Percentiles rank a stretch among this genome's conserved stretches.
Evolutionary conservation across 2,888 invertebrate species (phyloP).

Genomic region (Zonitis immaculata): DNA sequence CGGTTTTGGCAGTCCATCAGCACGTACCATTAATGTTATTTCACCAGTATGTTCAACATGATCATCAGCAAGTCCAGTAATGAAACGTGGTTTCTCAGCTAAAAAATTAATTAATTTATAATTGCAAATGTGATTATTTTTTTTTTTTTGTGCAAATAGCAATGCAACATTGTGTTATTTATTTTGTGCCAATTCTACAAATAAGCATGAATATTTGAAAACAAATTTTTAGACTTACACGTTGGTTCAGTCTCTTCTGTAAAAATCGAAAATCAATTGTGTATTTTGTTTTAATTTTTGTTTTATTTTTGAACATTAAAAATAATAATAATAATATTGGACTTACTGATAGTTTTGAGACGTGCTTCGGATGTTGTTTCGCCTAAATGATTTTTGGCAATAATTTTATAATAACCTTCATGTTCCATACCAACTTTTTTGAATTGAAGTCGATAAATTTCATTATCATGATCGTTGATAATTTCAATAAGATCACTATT

Average conservation of each 20-base stretch:
- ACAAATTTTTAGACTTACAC: conserved; percentile 41
- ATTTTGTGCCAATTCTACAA: neutral
- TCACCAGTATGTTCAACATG: conserved; percentile 68
- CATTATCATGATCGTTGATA: conserved; percentile 58
- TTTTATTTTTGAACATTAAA: neutral
- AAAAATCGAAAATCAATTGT: conserved; percentile 27
- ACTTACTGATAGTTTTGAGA: conserved; percentile 70
- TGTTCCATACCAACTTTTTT: conserved; percentile 67
- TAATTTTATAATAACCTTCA: conserved; percentile 72
- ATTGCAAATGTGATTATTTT: no score
- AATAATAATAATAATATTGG: no score
- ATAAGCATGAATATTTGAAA: neutral
- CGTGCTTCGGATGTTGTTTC: conserved; percentile 64
- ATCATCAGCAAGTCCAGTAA: conserved; percentile 64
- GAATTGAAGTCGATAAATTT: conserved; percentile 66
- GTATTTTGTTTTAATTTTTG: conserved; percentile 14
- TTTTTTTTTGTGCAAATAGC: neutral
- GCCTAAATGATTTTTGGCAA: conserved; percentile 73
- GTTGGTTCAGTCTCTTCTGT: conserved; percentile 45
- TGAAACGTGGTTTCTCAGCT: conserved; percentile 75
- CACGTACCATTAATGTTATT: conserved; percentile 64
- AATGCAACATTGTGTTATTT: neutral
- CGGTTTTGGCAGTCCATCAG: conserved; percentile 79
- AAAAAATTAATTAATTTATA: neutral
- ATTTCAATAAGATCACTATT: conserved; percentile 57